Evolutionary conservation across 2,888 invertebrate genomes (phyloP).

Genomic region (Sepiola atlantica): DNA sequence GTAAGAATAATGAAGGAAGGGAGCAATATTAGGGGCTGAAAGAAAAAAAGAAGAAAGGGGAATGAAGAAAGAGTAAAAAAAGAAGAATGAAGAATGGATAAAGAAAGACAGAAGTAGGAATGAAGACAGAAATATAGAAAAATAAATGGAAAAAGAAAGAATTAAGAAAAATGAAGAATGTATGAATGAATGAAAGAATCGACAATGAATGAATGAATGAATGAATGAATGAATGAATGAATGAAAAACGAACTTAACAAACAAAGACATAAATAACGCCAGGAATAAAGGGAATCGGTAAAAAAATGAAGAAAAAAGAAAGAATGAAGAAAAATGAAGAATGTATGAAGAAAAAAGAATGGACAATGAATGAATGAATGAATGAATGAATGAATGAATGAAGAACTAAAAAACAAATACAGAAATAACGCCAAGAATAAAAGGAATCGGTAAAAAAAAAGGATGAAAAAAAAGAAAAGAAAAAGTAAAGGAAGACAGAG

Average conservation of each 20-base stretch:
- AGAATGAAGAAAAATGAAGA: conserved; percentile 25
- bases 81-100: conserved; percentile 39
- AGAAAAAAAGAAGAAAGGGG: too few relatives aligned
- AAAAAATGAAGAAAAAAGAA: conserved; percentile 42
- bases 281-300: too few relatives aligned
- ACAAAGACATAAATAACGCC: too few relatives aligned
- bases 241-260: too few relatives aligned
- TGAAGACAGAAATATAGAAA: too few relatives aligned
- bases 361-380: neutral
- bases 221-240: too few relatives aligned
- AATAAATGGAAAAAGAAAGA: too few relatives aligned
- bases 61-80: conserved; percentile 45
- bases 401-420: too few relatives aligned
- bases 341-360: conserved; percentile 23
- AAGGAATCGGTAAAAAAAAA: neutral
- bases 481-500: conserved; percentile 41
- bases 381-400: too few relatives aligned
- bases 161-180: neutral
- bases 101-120: conserved; percentile 16
- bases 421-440: neutral
- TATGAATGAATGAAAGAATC: too few relatives aligned
- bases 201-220: neutral
- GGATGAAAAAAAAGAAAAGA: neutral
- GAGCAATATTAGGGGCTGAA: too few relatives aligned
- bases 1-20: neutral